These are phyloP conservation scores for Spatulosminthurus flaviceps DNA, from an alignment of 2,888 invertebrate species.

Conservation along the genomic window DNA sequence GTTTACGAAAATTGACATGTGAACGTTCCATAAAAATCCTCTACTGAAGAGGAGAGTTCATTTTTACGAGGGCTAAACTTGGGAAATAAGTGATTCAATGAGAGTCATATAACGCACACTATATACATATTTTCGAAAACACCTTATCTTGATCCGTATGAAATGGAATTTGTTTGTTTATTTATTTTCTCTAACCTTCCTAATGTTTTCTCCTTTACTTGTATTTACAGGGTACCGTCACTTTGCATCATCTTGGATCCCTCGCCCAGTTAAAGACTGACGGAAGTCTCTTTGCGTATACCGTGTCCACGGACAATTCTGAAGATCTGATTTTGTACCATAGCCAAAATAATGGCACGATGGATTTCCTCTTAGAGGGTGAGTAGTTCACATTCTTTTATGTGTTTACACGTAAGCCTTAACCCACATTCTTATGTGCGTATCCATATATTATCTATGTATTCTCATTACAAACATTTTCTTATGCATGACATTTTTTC, in stretches of 20 bases:
- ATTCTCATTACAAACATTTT: too few relatives aligned
- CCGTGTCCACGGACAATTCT: conserved; percentile 53
- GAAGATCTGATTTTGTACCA: conserved; percentile 59
- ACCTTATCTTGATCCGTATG: too few relatives aligned
- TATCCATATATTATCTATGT: too few relatives aligned
- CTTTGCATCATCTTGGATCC: conserved; percentile 52
- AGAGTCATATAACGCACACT: too few relatives aligned
- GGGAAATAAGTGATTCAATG: too few relatives aligned
- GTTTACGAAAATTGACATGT: not conserved
- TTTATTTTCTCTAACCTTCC: not conserved
- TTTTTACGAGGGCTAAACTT: too few relatives aligned
- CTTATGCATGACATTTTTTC: too few relatives aligned
- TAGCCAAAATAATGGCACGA: conserved; percentile 53
- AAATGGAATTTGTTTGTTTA: conserved; percentile 33
- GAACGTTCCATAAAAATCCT: not conserved
- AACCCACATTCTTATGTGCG: too few relatives aligned
- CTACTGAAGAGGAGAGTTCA: too few relatives aligned
- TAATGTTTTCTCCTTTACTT: conserved; percentile 1
- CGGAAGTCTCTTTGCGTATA: conserved; percentile 52
- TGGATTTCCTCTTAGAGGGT: conserved; percentile 59
- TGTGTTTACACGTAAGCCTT: not conserved
- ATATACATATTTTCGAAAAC: too few relatives aligned
- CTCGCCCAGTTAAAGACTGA: conserved; percentile 49
- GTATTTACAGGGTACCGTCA: conserved; percentile 51
- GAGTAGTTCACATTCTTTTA: conserved; percentile 15